Evolutionary conservation across 2,113 vertebrate species (phyloP), one percentile per base, ranked within the genome.

Genomic region (Carlito syrichta): DNA sequence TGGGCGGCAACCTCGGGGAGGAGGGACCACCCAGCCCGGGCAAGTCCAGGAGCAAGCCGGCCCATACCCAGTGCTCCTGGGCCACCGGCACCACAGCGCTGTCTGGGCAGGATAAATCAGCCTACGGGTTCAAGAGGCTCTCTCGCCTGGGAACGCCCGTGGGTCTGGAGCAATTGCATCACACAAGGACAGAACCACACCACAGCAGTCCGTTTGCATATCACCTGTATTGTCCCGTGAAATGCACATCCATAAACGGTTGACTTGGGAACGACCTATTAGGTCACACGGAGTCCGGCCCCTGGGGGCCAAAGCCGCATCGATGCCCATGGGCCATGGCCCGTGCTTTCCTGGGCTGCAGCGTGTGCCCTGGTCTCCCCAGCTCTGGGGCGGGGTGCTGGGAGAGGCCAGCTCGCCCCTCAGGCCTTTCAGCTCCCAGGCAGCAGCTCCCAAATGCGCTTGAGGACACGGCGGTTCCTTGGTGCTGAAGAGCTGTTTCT

Each of bases 281-380:
- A 94, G 97, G 95, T 93, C 97, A 86, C 94, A 82, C 0, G 1
- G 77, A 97, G 91, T 93, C 91, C 30, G 27, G 97, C 94, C 97
- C 96, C 95, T 95, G 71, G 84, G 97, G 94, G 95, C 90, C 96
- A 90, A 94, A 77, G 87, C 19, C 5, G 48, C 58, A 48, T 78
- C 0, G 10, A n/a, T 0, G 23, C 85, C 89, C 82, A 1, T 1
- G 27, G 60, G 45, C 45, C 0, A 4, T 27, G 60, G 48, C 81
- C 43, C 17, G 86, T 6, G 23, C 58, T 73, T 56, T 12, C 56
- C 8, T 5, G 8, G 77, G 56, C 8, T 1, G 74, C 11, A 14
- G 60, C 54, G 1, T 1, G 9, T 74, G 52, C 62, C 38, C 32
- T 3, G 85, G 76, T 23, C 58, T 89, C 73, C 82, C 45, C 2